Evolutionary conservation across 2,797 vertebrate species (phyloP).

Genomic region (Lepus townsendii): DNA sequence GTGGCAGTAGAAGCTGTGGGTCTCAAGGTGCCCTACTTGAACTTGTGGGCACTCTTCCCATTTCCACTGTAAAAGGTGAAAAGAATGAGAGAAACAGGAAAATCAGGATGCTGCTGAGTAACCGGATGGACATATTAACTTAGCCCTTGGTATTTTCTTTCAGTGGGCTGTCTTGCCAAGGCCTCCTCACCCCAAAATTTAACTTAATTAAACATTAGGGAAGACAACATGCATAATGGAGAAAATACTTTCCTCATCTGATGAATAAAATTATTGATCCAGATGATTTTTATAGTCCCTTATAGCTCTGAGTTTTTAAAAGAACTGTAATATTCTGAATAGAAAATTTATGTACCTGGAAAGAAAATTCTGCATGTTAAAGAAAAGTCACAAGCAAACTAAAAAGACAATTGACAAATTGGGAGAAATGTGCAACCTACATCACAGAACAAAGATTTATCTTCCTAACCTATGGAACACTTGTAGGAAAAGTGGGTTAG

Average conservation of each 20-base stretch:
- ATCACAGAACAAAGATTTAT: slow-evolving; percentile 1
- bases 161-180: neutral
- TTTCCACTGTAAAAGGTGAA: slow-evolving; percentile 30
- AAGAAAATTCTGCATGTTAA: neutral
- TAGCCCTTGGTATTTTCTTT: neutral
- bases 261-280: slow-evolving; percentile 38
- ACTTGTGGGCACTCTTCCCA: slow-evolving; percentile 19
- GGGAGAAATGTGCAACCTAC: neutral
- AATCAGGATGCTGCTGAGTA: slow-evolving; percentile 17
- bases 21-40: slow-evolving; percentile 13
- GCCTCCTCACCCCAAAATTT: slow-evolving; percentile 22
- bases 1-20: slow-evolving; percentile 70
- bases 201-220: slow-evolving; percentile 31
- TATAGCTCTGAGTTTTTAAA: neutral
- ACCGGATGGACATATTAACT: neutral
- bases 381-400: neutral
- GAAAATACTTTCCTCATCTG: slow-evolving; percentile 24
- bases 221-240: neutral
- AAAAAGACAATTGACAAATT: slow-evolving; percentile 12
- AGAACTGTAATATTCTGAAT: slow-evolving; percentile 26
- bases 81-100: slow-evolving; percentile 25
- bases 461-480: neutral
- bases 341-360: neutral
- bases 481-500: neutral
- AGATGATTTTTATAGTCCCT: neutral